phyloP scores from a whole-genome alignment of 2,797 vertebrate species.

The Strix occidentalis region DNA sequence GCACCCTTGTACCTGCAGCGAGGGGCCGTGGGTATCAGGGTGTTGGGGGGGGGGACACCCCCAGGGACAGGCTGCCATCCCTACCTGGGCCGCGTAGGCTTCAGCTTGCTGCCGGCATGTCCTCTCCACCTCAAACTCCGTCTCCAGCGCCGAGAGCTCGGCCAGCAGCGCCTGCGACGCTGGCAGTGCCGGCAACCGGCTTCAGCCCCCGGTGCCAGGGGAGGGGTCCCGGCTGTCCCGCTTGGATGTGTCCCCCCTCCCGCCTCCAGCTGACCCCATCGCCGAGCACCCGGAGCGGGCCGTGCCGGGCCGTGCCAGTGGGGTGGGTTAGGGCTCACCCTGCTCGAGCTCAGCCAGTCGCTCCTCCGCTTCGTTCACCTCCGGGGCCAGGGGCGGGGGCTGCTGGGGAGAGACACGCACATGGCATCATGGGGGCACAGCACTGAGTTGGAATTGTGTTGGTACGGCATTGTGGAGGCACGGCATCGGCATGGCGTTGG shows the following conservation, averaged over 20 bases:
- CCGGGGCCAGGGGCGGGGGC: constrained; percentile 44
- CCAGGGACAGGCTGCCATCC: accelerated
- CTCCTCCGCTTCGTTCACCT: constrained; percentile 70
- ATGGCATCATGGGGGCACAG: no score
- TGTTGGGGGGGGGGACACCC: no score
- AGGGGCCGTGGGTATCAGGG: no score
- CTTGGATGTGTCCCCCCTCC: no score
- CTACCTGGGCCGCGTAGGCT: constrained; percentile 75
- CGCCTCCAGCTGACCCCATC: neutral
- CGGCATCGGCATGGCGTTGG: accelerated
- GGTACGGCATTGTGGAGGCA: no score
- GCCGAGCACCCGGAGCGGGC: no score
- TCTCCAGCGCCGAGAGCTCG: constrained; percentile 80
- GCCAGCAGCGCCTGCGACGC: constrained; percentile 80
- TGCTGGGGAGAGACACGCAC: accelerated
- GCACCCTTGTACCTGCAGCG: accelerated
- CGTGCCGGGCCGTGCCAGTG: accelerated
- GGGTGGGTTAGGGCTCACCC: constrained; percentile 27
- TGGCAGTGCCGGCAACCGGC: constrained; percentile 1
- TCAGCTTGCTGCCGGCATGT: constrained; percentile 78
- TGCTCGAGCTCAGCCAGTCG: constrained; percentile 76
- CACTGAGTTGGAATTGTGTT: no score
- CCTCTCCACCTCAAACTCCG: constrained; percentile 78
- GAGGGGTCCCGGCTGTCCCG: neutral
- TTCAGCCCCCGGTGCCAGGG: no score